phyloP scores from a whole-genome alignment of 2,797 vertebrate species.

The Malurus leucopterus region DNA sequence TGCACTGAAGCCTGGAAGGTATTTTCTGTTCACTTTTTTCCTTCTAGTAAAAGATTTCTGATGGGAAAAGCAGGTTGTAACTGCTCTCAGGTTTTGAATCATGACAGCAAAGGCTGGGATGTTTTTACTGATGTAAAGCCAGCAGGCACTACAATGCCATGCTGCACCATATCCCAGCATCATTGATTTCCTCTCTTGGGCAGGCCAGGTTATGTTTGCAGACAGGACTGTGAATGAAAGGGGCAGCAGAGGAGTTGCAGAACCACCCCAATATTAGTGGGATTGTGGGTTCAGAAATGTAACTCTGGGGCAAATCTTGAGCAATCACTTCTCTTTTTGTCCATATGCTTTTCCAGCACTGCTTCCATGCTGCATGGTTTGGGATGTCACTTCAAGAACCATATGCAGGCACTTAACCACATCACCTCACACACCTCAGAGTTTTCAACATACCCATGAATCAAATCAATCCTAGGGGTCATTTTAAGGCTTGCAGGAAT shows the following conservation, averaged over 20 bases:
- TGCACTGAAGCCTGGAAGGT: background rate
- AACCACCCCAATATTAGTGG: background rate
- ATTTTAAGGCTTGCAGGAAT: background rate
- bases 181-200: background rate
- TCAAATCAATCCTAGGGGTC: background rate
- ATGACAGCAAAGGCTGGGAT: fast-evolving
- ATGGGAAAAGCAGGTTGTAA: background rate
- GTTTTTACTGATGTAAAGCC: background rate
- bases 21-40: background rate
- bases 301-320: background rate
- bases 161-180: background rate
- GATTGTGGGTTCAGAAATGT: background rate
- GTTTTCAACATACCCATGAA: background rate
- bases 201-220: background rate
- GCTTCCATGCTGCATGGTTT: fast-evolving
- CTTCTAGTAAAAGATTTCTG: background rate
- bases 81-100: background rate
- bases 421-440: background rate
- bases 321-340: background rate
- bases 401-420: background rate
- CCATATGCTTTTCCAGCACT: background rate
- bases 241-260: background rate
- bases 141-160: background rate
- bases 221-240: fast-evolving
- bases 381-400: background rate